phyloP scores from a whole-genome alignment of 2,888 invertebrate genomes.

The Horisme vitalbata region DNA sequence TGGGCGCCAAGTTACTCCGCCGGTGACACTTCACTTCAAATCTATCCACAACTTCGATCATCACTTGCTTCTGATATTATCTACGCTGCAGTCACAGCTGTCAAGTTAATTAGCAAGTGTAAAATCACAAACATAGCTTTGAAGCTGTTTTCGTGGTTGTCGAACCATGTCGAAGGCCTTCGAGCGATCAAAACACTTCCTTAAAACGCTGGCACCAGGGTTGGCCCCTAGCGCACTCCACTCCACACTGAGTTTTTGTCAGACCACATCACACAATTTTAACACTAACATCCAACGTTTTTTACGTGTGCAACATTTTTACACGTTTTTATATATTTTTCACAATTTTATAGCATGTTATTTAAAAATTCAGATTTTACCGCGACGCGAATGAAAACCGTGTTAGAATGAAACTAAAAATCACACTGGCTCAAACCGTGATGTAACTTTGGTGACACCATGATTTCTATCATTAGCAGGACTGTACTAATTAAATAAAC shows the following conservation, averaged over 20 bases:
- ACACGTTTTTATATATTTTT: slow-evolving; percentile 1
- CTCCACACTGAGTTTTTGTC: no score
- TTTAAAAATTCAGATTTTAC: not conserved
- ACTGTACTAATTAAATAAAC: slow-evolving; percentile 30
- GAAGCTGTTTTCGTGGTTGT: not conserved
- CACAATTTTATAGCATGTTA: slow-evolving; percentile 3
- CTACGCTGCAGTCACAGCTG: not conserved
- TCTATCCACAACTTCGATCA: not conserved
- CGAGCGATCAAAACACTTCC: no score
- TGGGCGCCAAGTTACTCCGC: slow-evolving; percentile 24
- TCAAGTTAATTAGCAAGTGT: not conserved
- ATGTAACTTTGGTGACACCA: slow-evolving; percentile 56
- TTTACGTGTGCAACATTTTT: no score
- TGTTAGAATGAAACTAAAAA: slow-evolving; percentile 39
- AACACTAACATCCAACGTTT: no score
- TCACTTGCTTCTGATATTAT: not conserved
- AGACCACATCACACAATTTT: no score
- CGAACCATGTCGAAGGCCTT: no score
- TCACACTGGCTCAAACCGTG: slow-evolving; percentile 47
- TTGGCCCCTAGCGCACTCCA: no score
- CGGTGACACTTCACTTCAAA: not conserved
- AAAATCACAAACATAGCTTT: not conserved
- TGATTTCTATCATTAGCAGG: slow-evolving; percentile 38
- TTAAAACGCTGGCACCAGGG: no score
- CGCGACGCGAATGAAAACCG: slow-evolving; percentile 18